phyloP scores from a whole-genome alignment of 1,140 invertebrate genomes.

The Ips nitidus region DNA sequence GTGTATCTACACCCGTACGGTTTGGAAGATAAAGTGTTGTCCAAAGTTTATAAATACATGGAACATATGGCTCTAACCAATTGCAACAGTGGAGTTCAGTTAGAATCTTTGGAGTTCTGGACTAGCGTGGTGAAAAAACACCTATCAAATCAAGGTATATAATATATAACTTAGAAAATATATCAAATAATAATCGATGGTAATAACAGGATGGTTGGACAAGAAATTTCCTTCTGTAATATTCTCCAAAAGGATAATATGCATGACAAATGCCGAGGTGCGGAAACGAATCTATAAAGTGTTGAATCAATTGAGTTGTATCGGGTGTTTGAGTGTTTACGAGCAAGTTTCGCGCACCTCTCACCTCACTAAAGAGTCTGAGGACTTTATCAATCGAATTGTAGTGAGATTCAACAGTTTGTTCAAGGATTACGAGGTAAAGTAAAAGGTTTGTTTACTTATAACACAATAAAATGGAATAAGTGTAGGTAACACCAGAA shows the following conservation, averaged over 20 bases:
- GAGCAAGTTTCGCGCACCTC: not conserved
- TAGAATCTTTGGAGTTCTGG: slow-evolving; percentile 23
- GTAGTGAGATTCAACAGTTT: slow-evolving; percentile 1
- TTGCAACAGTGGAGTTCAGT: slow-evolving; percentile 1
- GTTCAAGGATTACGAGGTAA: slow-evolving; percentile 13
- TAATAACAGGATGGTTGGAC: slow-evolving; percentile 27
- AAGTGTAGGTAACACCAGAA: slow-evolving; percentile 18
- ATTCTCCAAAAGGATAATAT: slow-evolving; percentile 25
- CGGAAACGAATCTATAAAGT: slow-evolving; percentile 21
- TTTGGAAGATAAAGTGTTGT: not conserved
- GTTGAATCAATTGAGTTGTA: slow-evolving; percentile 15
- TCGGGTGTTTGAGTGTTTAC: slow-evolving; percentile 21
- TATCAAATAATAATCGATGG: not conserved
- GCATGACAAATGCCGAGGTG: slow-evolving; percentile 19
- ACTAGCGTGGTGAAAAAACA: not conserved
- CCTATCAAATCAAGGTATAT: slow-evolving; percentile 18
- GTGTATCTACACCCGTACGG: not conserved
- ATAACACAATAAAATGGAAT: not conserved
- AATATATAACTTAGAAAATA: too few species aligned
- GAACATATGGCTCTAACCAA: slow-evolving; percentile 3
- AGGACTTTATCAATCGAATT: not conserved
- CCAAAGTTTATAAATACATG: slow-evolving; percentile 12
- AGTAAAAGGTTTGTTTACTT: not conserved
- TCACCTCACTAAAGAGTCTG: not conserved
- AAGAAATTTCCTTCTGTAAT: slow-evolving; percentile 19